Base-by-base conservation (phyloP, 1,140 invertebrate genomes). In the Augochlora pura region DNA sequence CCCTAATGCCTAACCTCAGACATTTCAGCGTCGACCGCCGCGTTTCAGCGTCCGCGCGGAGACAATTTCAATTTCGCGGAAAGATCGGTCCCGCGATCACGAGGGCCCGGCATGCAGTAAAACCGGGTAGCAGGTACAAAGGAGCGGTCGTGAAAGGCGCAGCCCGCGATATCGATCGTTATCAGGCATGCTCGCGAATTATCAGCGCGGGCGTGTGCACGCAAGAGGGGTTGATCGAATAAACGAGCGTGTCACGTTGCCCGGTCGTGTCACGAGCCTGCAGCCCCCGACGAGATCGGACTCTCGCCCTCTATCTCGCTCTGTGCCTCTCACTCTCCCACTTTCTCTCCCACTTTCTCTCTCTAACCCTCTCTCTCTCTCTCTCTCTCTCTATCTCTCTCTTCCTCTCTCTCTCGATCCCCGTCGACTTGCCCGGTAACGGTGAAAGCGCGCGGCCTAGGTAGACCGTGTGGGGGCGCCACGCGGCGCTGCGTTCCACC, bases 171-270 rank as follows among this genome's bases (percentile, higher is more conserved):
- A 76, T 75, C 78, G 78, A 80, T 80, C 64, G 78, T 76, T 72
- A 72, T 72, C 70, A 60, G 52, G 39, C 46, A 52, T 32, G 39
- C 73, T 63, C 65, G 72, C 73, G 73, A 80, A 80, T 80, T 80
- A 76, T 80, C 73, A 38, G 25, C 23, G 60, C 54, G 60, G 38
- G 49, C 38, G 60, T 54, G 62, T 73, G 62, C 62, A 70, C 78
- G 60, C 64, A 54, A 59, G 32, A 21, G 62, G 80, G 70, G 60
- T 64, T 73, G 87, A 86, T 87, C 71, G 76, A 82, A 82, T 86
- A 83, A 82, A 83, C 82, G 79, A 83, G 66, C 67, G 72, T 82
- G 82, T 87, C 80, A 84, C 66, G 69, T 81, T 81, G 85, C 84
- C 68, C 72, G 80, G 83, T 66, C 73, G 78, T 86, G 80, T 87